Conservation (phyloP, 2,888 invertebrate species). For the Steromphala cineraria region DNA sequence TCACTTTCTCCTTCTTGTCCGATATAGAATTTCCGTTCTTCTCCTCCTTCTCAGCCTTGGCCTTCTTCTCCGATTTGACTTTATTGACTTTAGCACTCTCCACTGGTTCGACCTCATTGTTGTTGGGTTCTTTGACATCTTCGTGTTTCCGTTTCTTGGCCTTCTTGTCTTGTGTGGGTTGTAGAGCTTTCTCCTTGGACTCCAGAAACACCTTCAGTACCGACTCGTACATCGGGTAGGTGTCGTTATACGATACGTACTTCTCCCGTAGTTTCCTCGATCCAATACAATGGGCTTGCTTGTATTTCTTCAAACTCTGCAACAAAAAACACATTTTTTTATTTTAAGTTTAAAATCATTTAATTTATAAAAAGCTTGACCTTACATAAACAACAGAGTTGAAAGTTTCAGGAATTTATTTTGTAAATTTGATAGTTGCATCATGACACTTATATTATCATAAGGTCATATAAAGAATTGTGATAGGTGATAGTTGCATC, state of each 20-base stretch:
- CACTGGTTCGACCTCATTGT: neutral
- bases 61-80: neutral
- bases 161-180: neutral
- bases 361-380: no score
- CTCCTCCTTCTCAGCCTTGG: neutral
- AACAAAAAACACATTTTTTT: neutral
- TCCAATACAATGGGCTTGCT: constrained; percentile 65
- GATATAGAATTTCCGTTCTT: neutral
- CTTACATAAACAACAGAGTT: no score
- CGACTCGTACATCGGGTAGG: constrained; percentile 36
- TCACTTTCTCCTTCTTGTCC: neutral
- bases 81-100: neutral
- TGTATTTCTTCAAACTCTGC: constrained; percentile 50
- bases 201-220: constrained; percentile 24
- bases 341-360: no score
- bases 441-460: no score
- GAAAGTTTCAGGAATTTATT: no score
- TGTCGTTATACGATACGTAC: constrained; percentile 66
- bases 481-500: no score
- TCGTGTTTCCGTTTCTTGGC: neutral
- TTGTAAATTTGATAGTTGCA: no score
- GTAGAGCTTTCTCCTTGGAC: constrained; percentile 11
- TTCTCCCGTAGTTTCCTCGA: constrained; percentile 59
- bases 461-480: no score
- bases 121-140: neutral